phyloP scores from a whole-genome alignment of 1,140 invertebrate species.

The Pachypsylla venusta region DNA sequence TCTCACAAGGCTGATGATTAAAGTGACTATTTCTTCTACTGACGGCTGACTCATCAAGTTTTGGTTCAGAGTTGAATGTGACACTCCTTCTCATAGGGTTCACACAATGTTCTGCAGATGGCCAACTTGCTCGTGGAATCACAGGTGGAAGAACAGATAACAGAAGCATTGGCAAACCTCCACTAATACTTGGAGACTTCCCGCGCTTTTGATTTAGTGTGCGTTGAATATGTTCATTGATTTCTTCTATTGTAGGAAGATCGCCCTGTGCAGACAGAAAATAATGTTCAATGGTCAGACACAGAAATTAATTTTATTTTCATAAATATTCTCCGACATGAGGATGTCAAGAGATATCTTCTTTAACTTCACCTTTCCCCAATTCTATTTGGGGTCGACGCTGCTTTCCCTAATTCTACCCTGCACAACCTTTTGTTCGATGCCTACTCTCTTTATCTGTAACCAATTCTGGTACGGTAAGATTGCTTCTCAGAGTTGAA shows the following conservation, averaged over 20 bases:
- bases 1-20: background rate
- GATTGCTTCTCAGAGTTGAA: too few relatives aligned
- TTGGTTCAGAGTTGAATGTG: conserved; percentile 49
- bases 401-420: too few relatives aligned
- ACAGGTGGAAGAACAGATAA: conserved; percentile 54
- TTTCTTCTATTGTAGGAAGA: background rate
- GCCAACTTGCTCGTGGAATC: conserved; percentile 41
- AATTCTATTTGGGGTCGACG: too few relatives aligned
- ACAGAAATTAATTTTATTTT: too few relatives aligned
- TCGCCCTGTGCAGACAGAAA: conserved; percentile 1
- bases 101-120: conserved; percentile 21
- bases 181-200: conserved; percentile 43
- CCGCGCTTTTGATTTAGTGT: conserved; percentile 13
- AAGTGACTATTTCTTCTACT: background rate
- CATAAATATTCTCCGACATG: too few relatives aligned
- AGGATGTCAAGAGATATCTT: too few relatives aligned
- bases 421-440: too few relatives aligned
- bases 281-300: background rate
- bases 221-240: conserved; percentile 3
- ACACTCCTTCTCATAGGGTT: conserved; percentile 31
- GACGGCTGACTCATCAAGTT: conserved; percentile 31
- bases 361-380: too few relatives aligned
- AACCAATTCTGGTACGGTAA: too few relatives aligned
- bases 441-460: too few relatives aligned
- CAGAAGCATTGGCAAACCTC: conserved; percentile 48